Conservation (phyloP, 1,140 invertebrate species). For the Drosophila prosaltans region DNA sequence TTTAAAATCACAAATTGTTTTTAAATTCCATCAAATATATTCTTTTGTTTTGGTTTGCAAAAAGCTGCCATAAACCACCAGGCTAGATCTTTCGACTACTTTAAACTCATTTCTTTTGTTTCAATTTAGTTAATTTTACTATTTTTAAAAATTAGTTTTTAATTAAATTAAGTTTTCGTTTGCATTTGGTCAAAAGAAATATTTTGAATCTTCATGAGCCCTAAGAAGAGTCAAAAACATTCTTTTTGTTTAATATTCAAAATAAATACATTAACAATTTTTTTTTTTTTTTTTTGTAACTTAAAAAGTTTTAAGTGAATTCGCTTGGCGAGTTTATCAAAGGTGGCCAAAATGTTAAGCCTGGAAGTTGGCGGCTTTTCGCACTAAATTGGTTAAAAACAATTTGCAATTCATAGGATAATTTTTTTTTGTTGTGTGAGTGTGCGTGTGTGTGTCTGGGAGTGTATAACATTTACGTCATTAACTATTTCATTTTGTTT, state of each 20-base stretch:
- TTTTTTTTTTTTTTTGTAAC: conserved; percentile 20
- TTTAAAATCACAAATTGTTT: conserved; percentile 72
- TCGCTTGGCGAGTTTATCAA: conserved; percentile 23
- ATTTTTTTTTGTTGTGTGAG: conserved; percentile 18
- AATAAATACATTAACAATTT: conserved; percentile 20
- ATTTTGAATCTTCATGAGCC: conserved; percentile 82
- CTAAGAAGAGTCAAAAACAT: conserved; percentile 82
- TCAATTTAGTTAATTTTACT: conserved; percentile 22
- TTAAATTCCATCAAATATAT: conserved; percentile 26
- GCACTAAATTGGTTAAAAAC: conserved; percentile 40
- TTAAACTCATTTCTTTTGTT: conserved; percentile 24
- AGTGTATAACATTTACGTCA: conserved; percentile 34
- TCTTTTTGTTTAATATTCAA: conserved; percentile 57
- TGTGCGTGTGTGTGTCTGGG: conserved; percentile 28
- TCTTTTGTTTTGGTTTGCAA: conserved; percentile 26
- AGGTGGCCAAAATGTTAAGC: conserved; percentile 40
- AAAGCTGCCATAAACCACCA: conserved; percentile 38
- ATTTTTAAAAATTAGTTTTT: conserved; percentile 19
- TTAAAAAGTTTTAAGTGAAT: conserved; percentile 36
- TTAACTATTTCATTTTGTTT: conserved; percentile 36
- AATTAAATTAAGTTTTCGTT: conserved; percentile 35
- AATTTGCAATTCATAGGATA: conserved; percentile 62
- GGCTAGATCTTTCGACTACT: conserved; percentile 22
- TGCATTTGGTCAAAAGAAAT: conserved; percentile 72
- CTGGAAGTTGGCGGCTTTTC: conserved; percentile 51